Base-by-base conservation (phyloP, 1,140 invertebrate species). In the Diorhabda elongata region DNA sequence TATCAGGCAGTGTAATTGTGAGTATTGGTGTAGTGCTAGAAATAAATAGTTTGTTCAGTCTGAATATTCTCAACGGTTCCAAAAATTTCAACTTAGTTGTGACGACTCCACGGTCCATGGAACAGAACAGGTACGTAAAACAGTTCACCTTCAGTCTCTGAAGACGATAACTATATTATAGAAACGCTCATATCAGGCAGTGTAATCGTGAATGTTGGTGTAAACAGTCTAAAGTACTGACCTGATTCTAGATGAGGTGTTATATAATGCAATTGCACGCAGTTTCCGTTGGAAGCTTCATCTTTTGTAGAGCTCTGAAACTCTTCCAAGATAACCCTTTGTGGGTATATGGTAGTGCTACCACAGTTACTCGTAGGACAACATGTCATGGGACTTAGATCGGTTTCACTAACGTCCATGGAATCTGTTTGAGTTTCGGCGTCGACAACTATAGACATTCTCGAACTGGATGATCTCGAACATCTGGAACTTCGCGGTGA, bases 341-440 rank as follows among this genome's bases (percentile, higher is more conserved):
- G 79, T 5, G 78, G 77, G 42, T 71, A 71, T 42, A 68, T 64
- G 2, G 66, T 71, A 43, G 63, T 60, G 8, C 11, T 60, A 11
- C 44, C 42, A 73, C 69, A 64, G 64, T 70, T 61, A 58, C 71
- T 71, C 64, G 69, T 68, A 4, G 68, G 69, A 63, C 69, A 68
- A 65, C 58, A 79, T 71, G 58, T 74, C 69, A 66, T 81, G 3
- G 85, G 84, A 66, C 81, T 83, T 8, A 85, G 77, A 76, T 85
- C 86, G 1, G 80, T 81, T 71, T 87, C 86, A 70, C 83, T 87
- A 3, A 87, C 82, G 71, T 85, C 85, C 82, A 87, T 84, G 62
- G 81, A 82, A 74, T 90, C 89, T 2, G 89, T 91, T 81, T 91
- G 89, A 1, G 89, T 90, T 76, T 90, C 88, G 66, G 81, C 85